Evolutionary conservation across 2,797 vertebrate species (phyloP), one percentile per base, ranked within the genome.

Genomic region (Enteromius radiatus): DNA sequence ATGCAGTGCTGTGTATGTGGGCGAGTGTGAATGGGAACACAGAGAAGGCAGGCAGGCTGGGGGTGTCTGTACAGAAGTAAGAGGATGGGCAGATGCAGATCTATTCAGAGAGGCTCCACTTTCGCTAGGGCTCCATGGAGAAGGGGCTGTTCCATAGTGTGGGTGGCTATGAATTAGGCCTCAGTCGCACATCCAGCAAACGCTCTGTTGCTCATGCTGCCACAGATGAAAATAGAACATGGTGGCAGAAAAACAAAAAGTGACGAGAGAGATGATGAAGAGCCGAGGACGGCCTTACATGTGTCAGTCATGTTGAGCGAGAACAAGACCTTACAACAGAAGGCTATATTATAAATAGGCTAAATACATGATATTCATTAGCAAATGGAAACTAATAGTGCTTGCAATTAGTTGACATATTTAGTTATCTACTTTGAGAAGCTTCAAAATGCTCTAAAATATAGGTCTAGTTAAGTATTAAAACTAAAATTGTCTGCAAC

Each of bases 91-190:
- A 78, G 84, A 84, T 70, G 79, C 80, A 63, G 45, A 82, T 85
- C 79, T 87, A 82, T 85, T 87, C 85, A 88, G 26, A 73, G 73
- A 83, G 78, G 83, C 81, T 88, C 54, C 17, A 79, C 83, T 83
- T 69, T 78, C 23, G 33, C 77, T 88, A 45, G 80, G 85, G 67
- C 76, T 78, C 74, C 80, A n/a, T n/a, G 69, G 65, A 86, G 87
- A 86, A 88, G 87, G 83, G 85, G 87, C 80, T 88, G 87, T 86
- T 86, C 87, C 85, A 36, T 75, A 36, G 85, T 85, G 87, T 86
- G 83, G 84, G 85, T 74, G 85, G 87, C 71, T 84, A 79, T 74
- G 83, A 88, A 79, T 88, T 86, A 85, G 83, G 75, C 78, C 81
- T 86, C 78, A 52, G 69, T 84, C 81, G 68, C 87, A 83, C 84